phyloP scores from a whole-genome alignment of 1,140 invertebrate genomes.

The Macrosteles quadrilineatus region DNA sequence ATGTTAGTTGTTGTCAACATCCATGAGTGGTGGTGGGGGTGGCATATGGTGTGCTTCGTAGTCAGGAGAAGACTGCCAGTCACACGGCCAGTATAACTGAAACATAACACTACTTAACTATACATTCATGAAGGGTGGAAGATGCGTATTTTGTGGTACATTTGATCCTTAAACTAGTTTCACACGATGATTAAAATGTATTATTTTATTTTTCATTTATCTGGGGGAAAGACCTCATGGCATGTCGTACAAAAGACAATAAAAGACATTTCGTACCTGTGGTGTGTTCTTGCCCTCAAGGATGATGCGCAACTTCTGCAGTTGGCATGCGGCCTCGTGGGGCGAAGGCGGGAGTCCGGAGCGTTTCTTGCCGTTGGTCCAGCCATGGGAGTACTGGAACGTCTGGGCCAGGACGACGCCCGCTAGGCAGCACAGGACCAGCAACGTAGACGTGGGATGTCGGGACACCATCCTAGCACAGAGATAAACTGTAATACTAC shows the following conservation, averaged over 20 bases:
- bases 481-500: too few species aligned
- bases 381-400: slow-evolving; percentile 73
- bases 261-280: too few species aligned
- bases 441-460: not conserved
- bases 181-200: too few species aligned
- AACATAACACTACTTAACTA: not conserved
- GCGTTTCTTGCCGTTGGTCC: slow-evolving; percentile 68
- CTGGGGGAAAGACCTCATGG: too few species aligned
- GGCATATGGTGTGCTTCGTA: slow-evolving; percentile 7
- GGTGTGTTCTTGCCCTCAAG: slow-evolving; percentile 52
- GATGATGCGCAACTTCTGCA: slow-evolving; percentile 55
- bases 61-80: not conserved
- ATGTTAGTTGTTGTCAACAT: not conserved
- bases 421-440: slow-evolving; percentile 24
- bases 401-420: slow-evolving; percentile 56
- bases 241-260: too few species aligned
- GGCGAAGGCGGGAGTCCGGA: slow-evolving; percentile 34
- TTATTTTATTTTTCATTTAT: too few species aligned
- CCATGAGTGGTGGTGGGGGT: slow-evolving; percentile 1
- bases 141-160: too few species aligned
- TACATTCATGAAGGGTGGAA: too few species aligned
- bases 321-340: slow-evolving; percentile 46
- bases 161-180: too few species aligned
- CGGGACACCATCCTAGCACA: not conserved
- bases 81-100: slow-evolving; percentile 11